Conservation (phyloP, 2,797 vertebrate species). For the Hippoglossus hippoglossus region DNA sequence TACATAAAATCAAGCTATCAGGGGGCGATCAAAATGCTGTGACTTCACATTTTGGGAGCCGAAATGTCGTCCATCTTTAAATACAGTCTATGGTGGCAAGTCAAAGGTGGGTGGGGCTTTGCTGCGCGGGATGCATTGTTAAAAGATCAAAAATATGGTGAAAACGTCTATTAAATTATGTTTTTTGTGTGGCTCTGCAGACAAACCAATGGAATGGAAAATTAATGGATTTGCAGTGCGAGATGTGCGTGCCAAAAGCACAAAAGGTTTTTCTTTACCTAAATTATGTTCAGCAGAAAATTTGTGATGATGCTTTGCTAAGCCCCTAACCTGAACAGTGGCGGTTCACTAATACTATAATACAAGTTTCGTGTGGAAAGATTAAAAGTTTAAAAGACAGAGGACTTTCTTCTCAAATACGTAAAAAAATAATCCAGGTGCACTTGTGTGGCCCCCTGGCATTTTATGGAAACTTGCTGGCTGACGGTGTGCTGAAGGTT, state of each 20-base stretch:
- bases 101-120: no score
- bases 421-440: background rate
- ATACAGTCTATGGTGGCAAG: no score
- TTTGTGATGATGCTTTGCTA: background rate
- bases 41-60: no score
- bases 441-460: slow-evolving; percentile 2
- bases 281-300: background rate
- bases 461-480: slow-evolving; percentile 1
- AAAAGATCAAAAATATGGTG: no score
- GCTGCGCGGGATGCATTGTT: no score
- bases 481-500: background rate
- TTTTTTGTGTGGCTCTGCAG: background rate
- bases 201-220: background rate
- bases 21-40: no score
- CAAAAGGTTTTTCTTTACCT: background rate
- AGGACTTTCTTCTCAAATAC: background rate
- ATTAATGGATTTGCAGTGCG: no score
- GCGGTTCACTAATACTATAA: background rate
- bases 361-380: background rate
- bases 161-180: no score
- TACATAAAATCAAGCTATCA: no score
- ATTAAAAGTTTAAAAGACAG: slow-evolving; percentile 1
- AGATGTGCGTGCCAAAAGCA: background rate
- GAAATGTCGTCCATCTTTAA: no score
- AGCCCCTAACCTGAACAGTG: background rate